Percentiles rank a stretch among this genome's conserved stretches.
Conservation (phyloP, 1,140 invertebrate species). For the Penaeus japonicus region DNA sequence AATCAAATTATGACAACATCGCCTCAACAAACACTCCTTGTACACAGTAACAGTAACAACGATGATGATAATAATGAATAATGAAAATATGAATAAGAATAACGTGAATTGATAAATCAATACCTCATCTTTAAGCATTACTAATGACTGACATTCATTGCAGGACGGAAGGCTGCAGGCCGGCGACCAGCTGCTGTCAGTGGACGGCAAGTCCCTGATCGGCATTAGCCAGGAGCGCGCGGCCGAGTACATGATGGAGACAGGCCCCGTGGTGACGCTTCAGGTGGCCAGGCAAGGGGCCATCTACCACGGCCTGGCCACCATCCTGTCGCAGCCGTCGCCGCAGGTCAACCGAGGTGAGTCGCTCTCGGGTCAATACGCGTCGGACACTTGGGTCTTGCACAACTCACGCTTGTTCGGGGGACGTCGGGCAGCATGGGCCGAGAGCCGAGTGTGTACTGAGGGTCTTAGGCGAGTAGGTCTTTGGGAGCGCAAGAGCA, state of each 20-base stretch:
- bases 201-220: slow-evolving; percentile 95
- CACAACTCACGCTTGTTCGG: too few species aligned
- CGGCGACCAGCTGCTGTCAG: slow-evolving; percentile 96
- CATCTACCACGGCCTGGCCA: slow-evolving; percentile 94
- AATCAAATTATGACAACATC: too few species aligned
- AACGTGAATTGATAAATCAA: too few species aligned
- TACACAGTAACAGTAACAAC: too few species aligned
- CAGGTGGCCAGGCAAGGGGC: slow-evolving; percentile 98
- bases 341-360: slow-evolving; percentile 83
- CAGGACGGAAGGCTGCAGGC: slow-evolving; percentile 91
- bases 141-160: slow-evolving; percentile 46
- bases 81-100: too few species aligned
- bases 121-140: slow-evolving; percentile 27
- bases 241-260: slow-evolving; percentile 93
- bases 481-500: too few species aligned
- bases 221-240: slow-evolving; percentile 98
- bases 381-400: too few species aligned
- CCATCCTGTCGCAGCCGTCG: slow-evolving; percentile 89
- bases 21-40: too few species aligned
- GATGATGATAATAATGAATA: too few species aligned
- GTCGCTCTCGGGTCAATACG: slow-evolving; percentile 14
- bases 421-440: too few species aligned
- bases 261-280: slow-evolving; percentile 89
- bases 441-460: too few species aligned
- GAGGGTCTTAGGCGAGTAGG: too few species aligned